These are phyloP conservation scores for Syngnathus rostellatus DNA, from an alignment of 2,797 vertebrate genomes.

Conservation along the genomic window DNA sequence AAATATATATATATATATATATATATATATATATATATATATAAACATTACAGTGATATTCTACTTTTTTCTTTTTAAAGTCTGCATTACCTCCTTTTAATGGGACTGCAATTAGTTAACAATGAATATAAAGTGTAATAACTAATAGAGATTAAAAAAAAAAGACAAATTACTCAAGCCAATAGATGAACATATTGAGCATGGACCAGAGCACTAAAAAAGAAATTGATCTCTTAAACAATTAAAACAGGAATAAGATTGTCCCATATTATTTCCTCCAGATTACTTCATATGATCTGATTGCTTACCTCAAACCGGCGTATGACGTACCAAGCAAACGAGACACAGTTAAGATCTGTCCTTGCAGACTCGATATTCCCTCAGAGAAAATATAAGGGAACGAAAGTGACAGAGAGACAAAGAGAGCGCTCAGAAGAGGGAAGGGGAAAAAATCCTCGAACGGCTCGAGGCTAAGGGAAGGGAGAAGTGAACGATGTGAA, in stretches of 20 bases:
- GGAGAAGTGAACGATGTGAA: slow-evolving; percentile 75
- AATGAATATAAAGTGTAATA: neutral
- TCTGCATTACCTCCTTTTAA: no score
- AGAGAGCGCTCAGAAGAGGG: slow-evolving; percentile 14
- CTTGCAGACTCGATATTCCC: slow-evolving; percentile 10
- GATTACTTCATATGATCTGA: neutral
- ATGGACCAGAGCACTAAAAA: no score
- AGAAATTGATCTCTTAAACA: neutral
- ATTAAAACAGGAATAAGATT: neutral
- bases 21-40: no score
- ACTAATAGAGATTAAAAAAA: neutral
- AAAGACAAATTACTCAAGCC: neutral
- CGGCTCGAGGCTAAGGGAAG: slow-evolving; percentile 59
- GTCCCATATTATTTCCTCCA: neutral
- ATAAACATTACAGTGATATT: no score
- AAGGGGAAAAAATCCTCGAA: slow-evolving; percentile 52
- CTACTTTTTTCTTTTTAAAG: no score
- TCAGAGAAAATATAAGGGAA: slow-evolving; percentile 19
- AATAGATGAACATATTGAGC: neutral
- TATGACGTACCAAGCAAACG: neutral
- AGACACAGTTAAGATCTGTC: neutral
- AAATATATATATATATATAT: no score
- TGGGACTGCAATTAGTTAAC: no score
- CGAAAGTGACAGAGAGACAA: slow-evolving; percentile 17
- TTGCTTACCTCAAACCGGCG: neutral